A percentile compares a stretch with the other conserved stretches of the same genome.
phyloP scores from a whole-genome alignment of 2,888 invertebrate genomes.

The Netelia melanura region DNA sequence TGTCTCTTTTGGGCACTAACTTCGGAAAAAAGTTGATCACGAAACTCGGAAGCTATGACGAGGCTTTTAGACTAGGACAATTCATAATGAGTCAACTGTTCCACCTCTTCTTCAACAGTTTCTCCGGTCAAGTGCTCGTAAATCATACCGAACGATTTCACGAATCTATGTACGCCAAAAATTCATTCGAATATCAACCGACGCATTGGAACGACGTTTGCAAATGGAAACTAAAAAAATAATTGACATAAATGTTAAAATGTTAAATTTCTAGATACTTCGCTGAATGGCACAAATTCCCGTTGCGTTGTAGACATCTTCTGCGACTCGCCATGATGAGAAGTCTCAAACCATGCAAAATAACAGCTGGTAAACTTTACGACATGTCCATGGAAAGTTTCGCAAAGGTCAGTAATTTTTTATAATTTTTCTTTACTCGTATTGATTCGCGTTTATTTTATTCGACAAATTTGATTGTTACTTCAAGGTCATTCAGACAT shows the following conservation, averaged over 20 bases:
- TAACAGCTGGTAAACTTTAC: conserved; percentile 65
- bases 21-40: conserved; percentile 49
- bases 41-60: conserved; percentile 52
- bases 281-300: conserved; percentile 66
- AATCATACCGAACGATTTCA: conserved; percentile 59
- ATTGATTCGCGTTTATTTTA: neutral
- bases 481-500: conserved; percentile 62
- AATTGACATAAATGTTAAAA: neutral
- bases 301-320: conserved; percentile 46
- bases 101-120: conserved; percentile 69
- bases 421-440: neutral
- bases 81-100: conserved; percentile 59
- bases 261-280: conserved; percentile 55
- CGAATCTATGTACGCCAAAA: conserved; percentile 55
- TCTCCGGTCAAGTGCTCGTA: conserved; percentile 65
- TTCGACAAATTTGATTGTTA: neutral
- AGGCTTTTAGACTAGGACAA: conserved; percentile 54
- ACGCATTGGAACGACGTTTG: neutral
- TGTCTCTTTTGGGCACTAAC: neutral
- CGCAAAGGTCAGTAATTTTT: conserved; percentile 46
- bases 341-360: conserved; percentile 60
- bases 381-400: conserved; percentile 66
- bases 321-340: conserved; percentile 63
- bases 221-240: neutral
- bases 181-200: neutral